Conservation (phyloP, 2,888 invertebrate genomes). For the Orchesella flavescens region DNA sequence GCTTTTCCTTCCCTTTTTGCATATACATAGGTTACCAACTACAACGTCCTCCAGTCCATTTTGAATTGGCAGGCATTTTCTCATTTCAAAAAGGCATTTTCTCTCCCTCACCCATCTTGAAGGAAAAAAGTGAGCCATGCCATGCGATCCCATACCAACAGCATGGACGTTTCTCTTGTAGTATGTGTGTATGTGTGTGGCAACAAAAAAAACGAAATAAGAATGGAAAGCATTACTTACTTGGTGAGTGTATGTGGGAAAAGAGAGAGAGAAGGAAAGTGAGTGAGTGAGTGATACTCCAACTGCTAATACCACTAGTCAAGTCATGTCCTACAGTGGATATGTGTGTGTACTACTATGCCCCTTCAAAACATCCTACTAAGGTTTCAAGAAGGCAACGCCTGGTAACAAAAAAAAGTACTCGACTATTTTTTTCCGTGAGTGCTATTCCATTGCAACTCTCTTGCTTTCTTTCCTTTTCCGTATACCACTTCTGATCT, state of each 20-base stretch:
- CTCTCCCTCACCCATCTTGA: neutral
- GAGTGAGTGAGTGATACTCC: conserved; percentile 42
- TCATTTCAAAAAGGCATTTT: conserved; percentile 45
- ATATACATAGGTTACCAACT: conserved; percentile 15
- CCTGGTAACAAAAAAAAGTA: conserved; percentile 55
- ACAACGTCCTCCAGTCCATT: conserved; percentile 25
- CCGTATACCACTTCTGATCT: neutral
- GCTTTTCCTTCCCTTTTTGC: conserved; percentile 33
- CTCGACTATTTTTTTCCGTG: conserved; percentile 5
- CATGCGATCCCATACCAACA: no score
- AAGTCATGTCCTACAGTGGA: neutral
- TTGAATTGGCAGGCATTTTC: conserved; percentile 51
- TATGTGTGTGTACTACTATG: conserved; percentile 6
- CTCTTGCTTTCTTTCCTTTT: neutral
- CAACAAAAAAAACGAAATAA: conserved; percentile 24
- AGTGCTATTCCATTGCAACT: conserved; percentile 3
- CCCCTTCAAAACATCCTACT: conserved; percentile 10
- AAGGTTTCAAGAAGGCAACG: conserved; percentile 55
- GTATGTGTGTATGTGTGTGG: conserved; percentile 30
- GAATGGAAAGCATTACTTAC: conserved; percentile 13
- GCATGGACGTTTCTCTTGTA: neutral
- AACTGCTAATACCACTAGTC: conserved; percentile 40
- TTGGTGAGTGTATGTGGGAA: neutral
- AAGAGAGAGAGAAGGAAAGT: neutral
- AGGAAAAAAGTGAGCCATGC: conserved; percentile 1